These are phyloP conservation scores for Pipistrellus pipistrellus DNA, from an alignment of 2,797 vertebrate species.

Conservation along the genomic window DNA sequence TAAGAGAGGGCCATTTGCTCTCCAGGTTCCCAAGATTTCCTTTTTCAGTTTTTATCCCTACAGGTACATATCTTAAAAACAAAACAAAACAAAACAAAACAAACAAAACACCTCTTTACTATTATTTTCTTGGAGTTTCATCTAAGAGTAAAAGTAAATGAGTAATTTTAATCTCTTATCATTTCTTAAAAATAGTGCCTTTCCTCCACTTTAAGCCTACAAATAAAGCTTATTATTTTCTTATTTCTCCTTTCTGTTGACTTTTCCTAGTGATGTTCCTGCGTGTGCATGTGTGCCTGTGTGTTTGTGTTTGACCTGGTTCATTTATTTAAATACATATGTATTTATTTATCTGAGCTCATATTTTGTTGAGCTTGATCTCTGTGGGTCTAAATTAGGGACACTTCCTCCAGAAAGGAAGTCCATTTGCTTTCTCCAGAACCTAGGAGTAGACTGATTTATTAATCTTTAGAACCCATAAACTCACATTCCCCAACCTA, in stretches of 20 bases:
- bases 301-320: not conserved
- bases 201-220: not conserved
- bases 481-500: not conserved
- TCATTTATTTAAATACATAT: not conserved
- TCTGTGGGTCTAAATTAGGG: not conserved
- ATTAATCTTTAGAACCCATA: not conserved
- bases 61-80: not conserved
- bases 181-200: not conserved
- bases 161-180: not conserved
- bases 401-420: not conserved
- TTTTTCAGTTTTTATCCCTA: slow-evolving; percentile 16
- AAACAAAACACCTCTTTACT: not conserved
- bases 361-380: not conserved
- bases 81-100: not conserved
- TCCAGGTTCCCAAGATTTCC: slow-evolving; percentile 35
- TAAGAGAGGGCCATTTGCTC: slow-evolving; percentile 27
- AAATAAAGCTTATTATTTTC: not conserved
- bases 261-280: not conserved
- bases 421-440: not conserved
- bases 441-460: not conserved
- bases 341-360: not conserved
- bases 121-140: slow-evolving; percentile 26
- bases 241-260: not conserved
- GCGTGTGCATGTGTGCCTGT: not conserved
- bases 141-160: not conserved